These are phyloP conservation scores for Melopsittacus undulatus DNA, from an alignment of 2,797 vertebrate genomes.

Conservation along the genomic window DNA sequence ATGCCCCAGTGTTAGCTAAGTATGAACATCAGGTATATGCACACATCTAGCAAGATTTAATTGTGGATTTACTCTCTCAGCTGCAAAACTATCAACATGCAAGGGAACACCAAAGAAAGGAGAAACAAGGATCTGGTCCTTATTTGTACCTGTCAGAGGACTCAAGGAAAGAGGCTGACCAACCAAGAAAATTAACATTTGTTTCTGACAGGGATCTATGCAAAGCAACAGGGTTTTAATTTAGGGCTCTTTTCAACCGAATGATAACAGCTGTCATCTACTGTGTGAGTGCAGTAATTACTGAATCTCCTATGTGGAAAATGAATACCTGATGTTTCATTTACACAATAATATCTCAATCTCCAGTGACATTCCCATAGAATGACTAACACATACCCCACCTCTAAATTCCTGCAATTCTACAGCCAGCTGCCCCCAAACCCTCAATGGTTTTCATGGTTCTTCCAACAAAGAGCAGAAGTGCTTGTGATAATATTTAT, in stretches of 20 bases:
- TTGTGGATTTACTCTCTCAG: neutral
- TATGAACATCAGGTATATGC: fast-evolving
- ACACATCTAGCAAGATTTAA: neutral
- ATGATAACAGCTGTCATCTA: conserved; percentile 67
- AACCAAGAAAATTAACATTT: conserved; percentile 45
- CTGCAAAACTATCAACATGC: neutral
- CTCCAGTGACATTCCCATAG: conserved; percentile 53
- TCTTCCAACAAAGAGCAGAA: neutral
- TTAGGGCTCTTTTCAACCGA: conserved; percentile 53
- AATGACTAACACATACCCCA: neutral
- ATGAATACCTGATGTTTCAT: conserved; percentile 52
- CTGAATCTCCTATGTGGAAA: conserved; percentile 22
- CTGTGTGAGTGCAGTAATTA: conserved; percentile 59
- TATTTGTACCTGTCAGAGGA: neutral
- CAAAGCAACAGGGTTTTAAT: conserved; percentile 61
- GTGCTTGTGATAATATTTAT: neutral
- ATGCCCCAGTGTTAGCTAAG: fast-evolving
- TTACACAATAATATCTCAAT: conserved; percentile 38
- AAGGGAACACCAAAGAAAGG: neutral
- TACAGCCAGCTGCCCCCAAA: neutral
- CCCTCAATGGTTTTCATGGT: neutral
- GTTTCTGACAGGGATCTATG: conserved; percentile 43
- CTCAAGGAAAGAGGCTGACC: neutral
- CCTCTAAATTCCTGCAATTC: neutral
- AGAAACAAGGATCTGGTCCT: neutral